These are phyloP conservation scores for Steromphala cineraria DNA, from an alignment of 2,888 invertebrate species.

Conservation along the genomic window DNA sequence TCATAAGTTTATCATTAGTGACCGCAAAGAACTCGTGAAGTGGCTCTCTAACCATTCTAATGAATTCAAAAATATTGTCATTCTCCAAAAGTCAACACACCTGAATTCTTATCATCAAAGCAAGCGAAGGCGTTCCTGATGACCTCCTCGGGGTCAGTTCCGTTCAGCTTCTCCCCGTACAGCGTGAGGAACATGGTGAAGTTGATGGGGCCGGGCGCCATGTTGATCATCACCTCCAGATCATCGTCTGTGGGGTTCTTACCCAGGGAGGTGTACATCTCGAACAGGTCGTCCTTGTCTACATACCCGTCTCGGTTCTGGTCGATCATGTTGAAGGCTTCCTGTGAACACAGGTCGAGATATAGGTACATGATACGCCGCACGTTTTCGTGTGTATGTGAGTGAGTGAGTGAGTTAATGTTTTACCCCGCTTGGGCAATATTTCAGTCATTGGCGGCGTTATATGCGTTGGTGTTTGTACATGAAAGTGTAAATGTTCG, in stretches of 20 bases:
- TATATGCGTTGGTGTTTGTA: no score
- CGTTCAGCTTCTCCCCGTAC: slow-evolving; percentile 73
- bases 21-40: no score
- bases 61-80: neutral
- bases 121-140: slow-evolving; percentile 72
- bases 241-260: slow-evolving; percentile 70
- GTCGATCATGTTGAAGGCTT: slow-evolving; percentile 74
- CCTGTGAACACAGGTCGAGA: slow-evolving; percentile 42
- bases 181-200: slow-evolving; percentile 75
- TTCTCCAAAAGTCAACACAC: slow-evolving; percentile 25
- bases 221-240: slow-evolving; percentile 70
- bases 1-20: no score
- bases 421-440: no score
- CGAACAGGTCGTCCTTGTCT: slow-evolving; percentile 69
- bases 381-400: no score
- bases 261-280: slow-evolving; percentile 71
- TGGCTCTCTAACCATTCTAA: no score
- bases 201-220: slow-evolving; percentile 73
- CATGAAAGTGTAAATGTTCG: no score
- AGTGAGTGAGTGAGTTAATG: no score
- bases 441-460: no score
- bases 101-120: slow-evolving; percentile 63
- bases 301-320: slow-evolving; percentile 73
- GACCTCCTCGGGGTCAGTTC: slow-evolving; percentile 73
- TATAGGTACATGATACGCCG: no score